phyloP scores from a whole-genome alignment of 92 coral and sea anemone genomes.

The Umimayanthus chanpuru region DNA sequence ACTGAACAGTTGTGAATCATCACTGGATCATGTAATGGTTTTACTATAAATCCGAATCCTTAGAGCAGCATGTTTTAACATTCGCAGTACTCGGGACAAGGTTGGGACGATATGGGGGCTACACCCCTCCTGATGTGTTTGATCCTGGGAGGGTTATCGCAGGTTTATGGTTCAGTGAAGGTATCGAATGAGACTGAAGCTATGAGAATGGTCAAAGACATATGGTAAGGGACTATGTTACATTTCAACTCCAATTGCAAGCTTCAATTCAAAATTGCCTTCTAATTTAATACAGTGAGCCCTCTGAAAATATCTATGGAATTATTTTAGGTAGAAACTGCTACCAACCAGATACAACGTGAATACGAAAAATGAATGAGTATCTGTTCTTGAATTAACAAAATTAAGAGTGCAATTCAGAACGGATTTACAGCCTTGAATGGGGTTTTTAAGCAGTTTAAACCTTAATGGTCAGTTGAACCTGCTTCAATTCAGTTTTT shows the following conservation, averaged over 20 bases:
- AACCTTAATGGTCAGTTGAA: not conserved
- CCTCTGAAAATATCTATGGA: not conserved
- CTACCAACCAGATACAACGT: not conserved
- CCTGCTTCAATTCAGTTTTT: not conserved
- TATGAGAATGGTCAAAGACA: slow-evolving; percentile 32
- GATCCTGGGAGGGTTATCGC: not conserved
- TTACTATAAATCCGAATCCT: not conserved
- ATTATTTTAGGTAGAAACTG: not conserved
- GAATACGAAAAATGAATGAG: not conserved
- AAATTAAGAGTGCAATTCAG: not conserved
- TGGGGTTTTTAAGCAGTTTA: not conserved
- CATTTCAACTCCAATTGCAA: not conserved
- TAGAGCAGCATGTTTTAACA: not conserved
- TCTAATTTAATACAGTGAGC: not conserved
- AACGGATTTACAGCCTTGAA: not conserved
- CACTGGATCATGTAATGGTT: not conserved
- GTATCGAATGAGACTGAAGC: slow-evolving; percentile 36
- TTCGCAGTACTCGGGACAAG: not conserved
- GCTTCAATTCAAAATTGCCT: not conserved
- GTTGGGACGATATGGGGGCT: not conserved
- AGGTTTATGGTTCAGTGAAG: slow-evolving; percentile 14
- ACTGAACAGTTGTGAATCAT: slow-evolving; percentile 19
- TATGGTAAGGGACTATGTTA: slow-evolving; percentile 13
- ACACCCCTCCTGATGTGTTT: no score
- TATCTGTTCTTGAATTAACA: not conserved